phyloP scores from a whole-genome alignment of 2,888 invertebrate genomes.

The Himalopsyche kuldschensis region DNA sequence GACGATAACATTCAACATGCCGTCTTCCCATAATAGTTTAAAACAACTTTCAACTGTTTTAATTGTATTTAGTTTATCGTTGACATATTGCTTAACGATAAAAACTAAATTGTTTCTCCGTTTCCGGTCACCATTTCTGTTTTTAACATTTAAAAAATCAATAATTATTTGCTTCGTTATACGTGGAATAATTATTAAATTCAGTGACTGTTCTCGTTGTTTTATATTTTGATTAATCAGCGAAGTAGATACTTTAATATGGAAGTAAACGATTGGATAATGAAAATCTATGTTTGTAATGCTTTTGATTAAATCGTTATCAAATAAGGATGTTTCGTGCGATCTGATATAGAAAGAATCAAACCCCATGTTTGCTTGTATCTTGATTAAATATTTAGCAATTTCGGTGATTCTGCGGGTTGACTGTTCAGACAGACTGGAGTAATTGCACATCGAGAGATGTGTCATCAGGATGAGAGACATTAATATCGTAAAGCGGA shows the following conservation, averaged over 20 bases:
- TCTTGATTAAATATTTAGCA: neutral
- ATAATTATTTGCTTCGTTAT: neutral
- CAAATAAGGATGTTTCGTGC: neutral
- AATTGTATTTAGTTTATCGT: neutral
- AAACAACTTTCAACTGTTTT: neutral
- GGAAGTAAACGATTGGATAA: neutral
- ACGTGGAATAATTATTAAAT: neutral
- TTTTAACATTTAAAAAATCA: neutral
- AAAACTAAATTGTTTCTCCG: neutral
- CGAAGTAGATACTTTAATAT: neutral
- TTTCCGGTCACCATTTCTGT: neutral
- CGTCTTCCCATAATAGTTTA: neutral
- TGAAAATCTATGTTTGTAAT: neutral
- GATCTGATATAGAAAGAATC: neutral
- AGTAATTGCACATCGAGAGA: neutral
- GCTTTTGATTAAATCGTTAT: constrained; percentile 3
- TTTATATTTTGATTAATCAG: neutral
- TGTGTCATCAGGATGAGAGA: neutral
- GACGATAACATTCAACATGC: neutral
- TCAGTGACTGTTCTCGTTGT: neutral
- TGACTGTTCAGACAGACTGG: neutral
- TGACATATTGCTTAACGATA: neutral
- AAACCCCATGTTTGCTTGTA: neutral
- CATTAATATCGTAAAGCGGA: neutral
- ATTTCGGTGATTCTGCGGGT: neutral